Evolutionary conservation across 2,113 vertebrate genomes (phyloP).

Genomic region (Crotalus helleri): DNA sequence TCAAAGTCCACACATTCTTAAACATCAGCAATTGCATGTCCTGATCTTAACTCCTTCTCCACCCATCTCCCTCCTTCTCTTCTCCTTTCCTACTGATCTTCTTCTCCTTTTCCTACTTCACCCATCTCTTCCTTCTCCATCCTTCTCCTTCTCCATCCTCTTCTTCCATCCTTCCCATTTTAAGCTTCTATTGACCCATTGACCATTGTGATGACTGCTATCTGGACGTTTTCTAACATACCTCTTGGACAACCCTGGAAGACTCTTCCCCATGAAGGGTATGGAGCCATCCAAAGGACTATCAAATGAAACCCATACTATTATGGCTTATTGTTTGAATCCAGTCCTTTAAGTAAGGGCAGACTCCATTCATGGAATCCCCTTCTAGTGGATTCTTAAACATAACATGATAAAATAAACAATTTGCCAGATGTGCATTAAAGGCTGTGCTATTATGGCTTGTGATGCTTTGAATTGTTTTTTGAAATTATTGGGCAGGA

Average conservation of each 20-base stretch:
- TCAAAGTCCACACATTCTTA: constrained; percentile 73
- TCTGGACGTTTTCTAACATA: background rate
- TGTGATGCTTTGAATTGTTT: background rate
- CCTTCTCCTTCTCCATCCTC: background rate
- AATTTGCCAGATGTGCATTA: background rate
- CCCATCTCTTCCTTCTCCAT: too few relatives aligned
- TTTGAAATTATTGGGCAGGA: background rate
- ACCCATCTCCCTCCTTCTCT: background rate
- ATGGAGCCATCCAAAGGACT: background rate
- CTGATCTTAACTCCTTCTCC: constrained; percentile 38
- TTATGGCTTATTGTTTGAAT: background rate
- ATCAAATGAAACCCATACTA: background rate
- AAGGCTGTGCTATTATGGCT: background rate
- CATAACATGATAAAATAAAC: background rate
- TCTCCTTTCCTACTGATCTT: background rate
- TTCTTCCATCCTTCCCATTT: background rate
- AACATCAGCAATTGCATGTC: constrained; percentile 72
- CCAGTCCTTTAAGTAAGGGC: background rate
- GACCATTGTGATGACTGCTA: background rate
- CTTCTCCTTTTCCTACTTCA: background rate
- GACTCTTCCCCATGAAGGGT: background rate
- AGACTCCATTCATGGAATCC: background rate
- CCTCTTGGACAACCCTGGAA: background rate
- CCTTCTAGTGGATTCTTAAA: background rate
- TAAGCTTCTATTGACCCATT: background rate